A percentile compares a stretch with the other conserved stretches of the same genome.
Evolutionary conservation across 2,888 invertebrate species (phyloP).

Genomic region (Auanema freiburgensis): DNA sequence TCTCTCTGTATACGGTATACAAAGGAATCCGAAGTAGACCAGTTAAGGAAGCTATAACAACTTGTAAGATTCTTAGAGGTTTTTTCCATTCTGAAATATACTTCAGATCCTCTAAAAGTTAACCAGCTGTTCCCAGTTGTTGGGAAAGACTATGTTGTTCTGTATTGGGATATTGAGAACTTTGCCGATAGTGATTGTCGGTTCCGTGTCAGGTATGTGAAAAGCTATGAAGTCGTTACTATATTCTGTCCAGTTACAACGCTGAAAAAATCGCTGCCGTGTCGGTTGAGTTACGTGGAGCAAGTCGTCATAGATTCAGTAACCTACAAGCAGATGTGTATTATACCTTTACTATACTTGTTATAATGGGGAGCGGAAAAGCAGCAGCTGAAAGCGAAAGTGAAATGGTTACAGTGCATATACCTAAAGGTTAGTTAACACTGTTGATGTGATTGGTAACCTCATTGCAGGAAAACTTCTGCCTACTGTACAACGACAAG

Average conservation of each 20-base stretch:
- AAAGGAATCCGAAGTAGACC: constrained; percentile 55
- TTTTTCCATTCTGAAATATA: background rate
- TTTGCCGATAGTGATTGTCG: constrained; percentile 59
- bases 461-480: constrained; percentile 28
- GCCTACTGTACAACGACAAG: constrained; percentile 51
- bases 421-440: constrained; percentile 29
- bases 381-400: constrained; percentile 58
- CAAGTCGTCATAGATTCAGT: constrained; percentile 51
- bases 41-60: constrained; percentile 55
- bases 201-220: constrained; percentile 51
- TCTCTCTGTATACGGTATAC: constrained; percentile 57
- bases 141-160: constrained; percentile 57
- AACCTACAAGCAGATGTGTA: constrained; percentile 54
- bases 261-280: constrained; percentile 39
- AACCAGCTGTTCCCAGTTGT: constrained; percentile 55
- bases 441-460: background rate
- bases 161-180: constrained; percentile 62
- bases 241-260: constrained; percentile 31
- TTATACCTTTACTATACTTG: constrained; percentile 62
- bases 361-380: constrained; percentile 55
- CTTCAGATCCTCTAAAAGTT: constrained; percentile 61
- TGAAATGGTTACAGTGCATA: constrained; percentile 59
- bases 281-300: constrained; percentile 52
- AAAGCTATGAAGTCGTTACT: background rate
- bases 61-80: constrained; percentile 41